Evolutionary conservation across 2,113 vertebrate species (phyloP).

Genomic region (Zapus hudsonius): DNA sequence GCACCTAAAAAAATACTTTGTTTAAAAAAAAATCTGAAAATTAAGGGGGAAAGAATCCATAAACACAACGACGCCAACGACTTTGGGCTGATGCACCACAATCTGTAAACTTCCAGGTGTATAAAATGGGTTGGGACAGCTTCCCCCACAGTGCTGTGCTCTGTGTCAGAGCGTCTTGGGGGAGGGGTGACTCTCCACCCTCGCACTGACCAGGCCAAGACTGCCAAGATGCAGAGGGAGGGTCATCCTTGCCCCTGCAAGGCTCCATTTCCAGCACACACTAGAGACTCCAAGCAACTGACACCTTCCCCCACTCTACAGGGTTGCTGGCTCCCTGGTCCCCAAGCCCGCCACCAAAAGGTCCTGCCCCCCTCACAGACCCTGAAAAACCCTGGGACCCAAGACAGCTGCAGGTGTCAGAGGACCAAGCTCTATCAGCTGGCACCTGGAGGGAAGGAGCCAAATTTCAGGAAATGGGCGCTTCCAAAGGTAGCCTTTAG

Average conservation of each 20-base stretch:
- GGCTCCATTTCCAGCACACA: not conserved
- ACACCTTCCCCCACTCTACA: not conserved
- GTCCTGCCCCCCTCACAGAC: not conserved
- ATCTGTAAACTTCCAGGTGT: constrained; percentile 66
- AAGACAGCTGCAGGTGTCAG: not conserved
- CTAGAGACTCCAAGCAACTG: not conserved
- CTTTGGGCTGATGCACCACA: constrained; percentile 67
- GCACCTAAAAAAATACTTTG: constrained; percentile 83
- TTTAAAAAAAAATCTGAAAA: constrained; percentile 79
- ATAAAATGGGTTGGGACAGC: fast-evolving
- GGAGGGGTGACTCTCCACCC: not conserved
- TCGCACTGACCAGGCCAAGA: not conserved
- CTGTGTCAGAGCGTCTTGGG: no score
- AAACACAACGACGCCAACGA: constrained; percentile 57
- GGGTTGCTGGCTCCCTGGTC: not conserved
- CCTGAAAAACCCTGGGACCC: not conserved
- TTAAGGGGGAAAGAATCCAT: constrained; percentile 43
- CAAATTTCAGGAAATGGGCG: not conserved
- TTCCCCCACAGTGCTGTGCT: fast-evolving
- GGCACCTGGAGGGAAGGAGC: not conserved
- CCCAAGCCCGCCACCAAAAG: not conserved
- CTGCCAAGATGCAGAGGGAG: fast-evolving
- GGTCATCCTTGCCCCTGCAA: not conserved
- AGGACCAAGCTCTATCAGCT: not conserved
- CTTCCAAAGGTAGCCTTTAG: not conserved